Conservation (phyloP, 2,888 invertebrate genomes). For the Agriopis leucophaearia region DNA sequence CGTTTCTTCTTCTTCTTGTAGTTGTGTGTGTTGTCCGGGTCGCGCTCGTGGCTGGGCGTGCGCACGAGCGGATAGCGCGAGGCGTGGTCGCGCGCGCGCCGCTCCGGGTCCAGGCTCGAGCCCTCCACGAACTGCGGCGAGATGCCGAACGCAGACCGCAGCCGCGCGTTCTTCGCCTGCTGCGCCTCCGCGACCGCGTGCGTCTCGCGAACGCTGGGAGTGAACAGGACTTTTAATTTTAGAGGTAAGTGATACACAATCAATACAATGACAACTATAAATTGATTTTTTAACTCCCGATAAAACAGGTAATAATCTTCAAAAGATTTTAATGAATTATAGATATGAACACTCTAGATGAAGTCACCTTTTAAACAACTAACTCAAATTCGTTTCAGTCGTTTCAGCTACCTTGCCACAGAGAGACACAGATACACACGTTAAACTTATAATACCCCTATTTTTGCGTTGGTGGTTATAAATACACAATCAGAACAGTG, state of each 20-base stretch:
- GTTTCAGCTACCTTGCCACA: no score
- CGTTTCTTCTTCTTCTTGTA: slow-evolving; percentile 92
- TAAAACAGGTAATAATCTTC: no score
- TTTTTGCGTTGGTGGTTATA: no score
- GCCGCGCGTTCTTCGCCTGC: slow-evolving; percentile 96
- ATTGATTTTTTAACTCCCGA: no score
- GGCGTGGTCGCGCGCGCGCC: slow-evolving; percentile 83
- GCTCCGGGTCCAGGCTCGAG: slow-evolving; percentile 94
- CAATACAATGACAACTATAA: no score
- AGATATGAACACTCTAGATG: no score
- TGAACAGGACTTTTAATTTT: background rate
- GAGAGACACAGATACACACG: no score
- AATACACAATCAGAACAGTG: no score
- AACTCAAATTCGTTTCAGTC: no score
- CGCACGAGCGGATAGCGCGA: slow-evolving; percentile 90
- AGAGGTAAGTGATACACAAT: background rate
- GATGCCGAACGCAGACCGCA: slow-evolving; percentile 98
- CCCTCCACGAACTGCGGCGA: slow-evolving; percentile 97
- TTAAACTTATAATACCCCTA: no score
- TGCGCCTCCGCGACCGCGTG: slow-evolving; percentile 98
- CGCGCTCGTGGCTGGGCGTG: slow-evolving; percentile 89
- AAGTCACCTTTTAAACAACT: no score
- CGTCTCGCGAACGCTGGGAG: slow-evolving; percentile 94
- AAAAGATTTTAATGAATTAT: no score
- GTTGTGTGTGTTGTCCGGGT: slow-evolving; percentile 44